These are phyloP conservation scores for Sepioteuthis lessoniana DNA, from an alignment of 2,888 invertebrate genomes.

Conservation along the genomic window DNA sequence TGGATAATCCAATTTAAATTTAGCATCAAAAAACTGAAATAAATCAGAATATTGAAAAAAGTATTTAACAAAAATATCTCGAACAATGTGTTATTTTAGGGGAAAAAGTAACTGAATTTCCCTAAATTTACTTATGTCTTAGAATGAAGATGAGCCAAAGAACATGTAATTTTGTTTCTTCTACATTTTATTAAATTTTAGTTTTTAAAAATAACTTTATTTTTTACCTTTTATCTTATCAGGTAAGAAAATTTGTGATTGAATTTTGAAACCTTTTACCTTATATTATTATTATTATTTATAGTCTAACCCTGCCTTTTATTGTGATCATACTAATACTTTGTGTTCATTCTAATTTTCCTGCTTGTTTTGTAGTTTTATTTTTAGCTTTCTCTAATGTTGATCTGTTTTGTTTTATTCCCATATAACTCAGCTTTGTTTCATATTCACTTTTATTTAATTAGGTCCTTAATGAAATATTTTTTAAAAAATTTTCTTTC, in stretches of 20 bases:
- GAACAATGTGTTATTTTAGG: background rate
- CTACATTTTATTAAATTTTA: background rate
- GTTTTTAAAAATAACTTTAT: background rate
- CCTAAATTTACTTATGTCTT: background rate
- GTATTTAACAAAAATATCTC: too few species aligned
- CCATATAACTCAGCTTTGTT: background rate
- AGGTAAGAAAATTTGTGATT: too few species aligned
- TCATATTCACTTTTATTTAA: background rate
- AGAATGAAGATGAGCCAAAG: background rate
- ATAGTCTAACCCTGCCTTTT: background rate
- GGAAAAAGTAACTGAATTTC: background rate
- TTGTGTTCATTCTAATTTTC: background rate
- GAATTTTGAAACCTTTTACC: background rate
- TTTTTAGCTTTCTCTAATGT: background rate
- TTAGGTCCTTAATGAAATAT: background rate
- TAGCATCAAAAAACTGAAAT: too few species aligned
- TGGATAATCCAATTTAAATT: too few species aligned
- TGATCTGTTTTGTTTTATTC: too few species aligned
- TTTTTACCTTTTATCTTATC: background rate
- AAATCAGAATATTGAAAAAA: too few species aligned
- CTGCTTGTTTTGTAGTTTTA: background rate
- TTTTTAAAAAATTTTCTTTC: background rate
- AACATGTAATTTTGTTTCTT: background rate
- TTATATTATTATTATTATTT: background rate
- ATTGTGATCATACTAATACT: background rate